Percentiles rank a stretch among this genome's conserved stretches.
Evolutionary conservation across 2,797 vertebrate species (phyloP).

Genomic region (Rhinophrynus dorsalis): DNA sequence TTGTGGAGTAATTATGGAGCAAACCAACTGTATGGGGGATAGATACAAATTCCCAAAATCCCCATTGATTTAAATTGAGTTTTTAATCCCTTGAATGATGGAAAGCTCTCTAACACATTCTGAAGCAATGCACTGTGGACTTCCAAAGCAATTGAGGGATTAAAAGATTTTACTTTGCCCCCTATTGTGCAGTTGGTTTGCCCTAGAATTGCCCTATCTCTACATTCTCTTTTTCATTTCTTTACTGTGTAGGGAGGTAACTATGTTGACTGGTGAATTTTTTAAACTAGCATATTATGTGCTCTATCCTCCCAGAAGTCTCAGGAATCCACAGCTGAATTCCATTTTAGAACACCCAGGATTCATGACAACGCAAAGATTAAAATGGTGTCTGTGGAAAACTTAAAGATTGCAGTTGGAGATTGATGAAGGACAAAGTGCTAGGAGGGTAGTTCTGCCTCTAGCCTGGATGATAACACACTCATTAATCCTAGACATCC

Average conservation of each 20-base stretch:
- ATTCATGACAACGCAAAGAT: conserved; percentile 38
- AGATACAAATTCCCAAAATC: too few species aligned
- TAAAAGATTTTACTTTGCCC: too few species aligned
- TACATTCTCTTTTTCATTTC: too few species aligned
- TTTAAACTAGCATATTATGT: background rate
- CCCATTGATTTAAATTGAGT: too few species aligned
- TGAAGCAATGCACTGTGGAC: too few species aligned
- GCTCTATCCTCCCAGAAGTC: conserved; percentile 28
- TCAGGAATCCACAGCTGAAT: conserved; percentile 47
- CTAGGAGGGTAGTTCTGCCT: conserved; percentile 21
- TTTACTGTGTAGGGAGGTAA: background rate
- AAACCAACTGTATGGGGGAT: too few species aligned
- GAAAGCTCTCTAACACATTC: too few species aligned
- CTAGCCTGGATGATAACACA: conserved; percentile 24
- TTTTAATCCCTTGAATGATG: too few species aligned
- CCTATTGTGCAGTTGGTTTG: too few species aligned
- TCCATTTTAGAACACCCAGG: conserved; percentile 45
- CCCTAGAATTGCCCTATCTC: too few species aligned
- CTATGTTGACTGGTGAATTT: conserved; percentile 18
- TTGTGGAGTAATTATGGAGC: too few species aligned
- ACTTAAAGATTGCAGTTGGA: conserved; percentile 19
- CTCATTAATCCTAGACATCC: conserved; percentile 35
- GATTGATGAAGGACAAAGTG: conserved; percentile 37
- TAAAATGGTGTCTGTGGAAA: conserved; percentile 29
- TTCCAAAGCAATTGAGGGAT: too few species aligned